Base-by-base conservation (phyloP, 2,888 invertebrate species). In the Sipha maydis region DNA sequence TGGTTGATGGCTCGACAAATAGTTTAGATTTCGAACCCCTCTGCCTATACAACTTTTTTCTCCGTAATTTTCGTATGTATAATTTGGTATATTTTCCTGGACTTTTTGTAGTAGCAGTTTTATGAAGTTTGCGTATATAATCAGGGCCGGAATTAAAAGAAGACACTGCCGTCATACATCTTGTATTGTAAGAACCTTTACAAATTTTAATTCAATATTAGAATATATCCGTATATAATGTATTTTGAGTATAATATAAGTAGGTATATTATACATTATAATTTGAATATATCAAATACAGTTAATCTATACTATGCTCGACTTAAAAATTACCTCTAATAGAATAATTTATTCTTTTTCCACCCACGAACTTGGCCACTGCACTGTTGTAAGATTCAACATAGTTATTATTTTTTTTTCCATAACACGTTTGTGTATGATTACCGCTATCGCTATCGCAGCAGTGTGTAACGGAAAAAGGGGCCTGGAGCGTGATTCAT, bases 71-170 rank as follows among this genome's bases (percentile, higher is more conserved):
- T 31, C 8, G 9, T 7, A 61, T 80, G 11, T 67, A 61, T 38
- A 56, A 67, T 67, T 61, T 80, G 11, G 79, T 80, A 61, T 61
- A 80, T 38, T 80, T 61, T 80, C 79, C 61, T 61, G 61, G 38
- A 61, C 79, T 80, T 80, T 80, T 7, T 67, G 61, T 80, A 34
- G 61, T 61, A 25, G 61, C 79, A 14, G 31, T 61, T 61, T 80
- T 61, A 80, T 80, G 61, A 11, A 80, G 61, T 17, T 38, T 17
- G 25, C 76, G 31, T 56, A 79, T 79, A 11, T 79, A 79, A 2
- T 79, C 79, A 31, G 56, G 56, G 5, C 79, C 79, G 21, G 56
- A 79, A 21, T 79, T 79, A 79, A 79, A 79, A 9, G 54, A 79
- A 0, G 79, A 61, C 25, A 79, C 79, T 4, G 21, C 79, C 31